A percentile compares a stretch with the other conserved stretches of the same genome.
phyloP scores from a whole-genome alignment of 2,113 vertebrate species.

The Cavia porcellus region DNA sequence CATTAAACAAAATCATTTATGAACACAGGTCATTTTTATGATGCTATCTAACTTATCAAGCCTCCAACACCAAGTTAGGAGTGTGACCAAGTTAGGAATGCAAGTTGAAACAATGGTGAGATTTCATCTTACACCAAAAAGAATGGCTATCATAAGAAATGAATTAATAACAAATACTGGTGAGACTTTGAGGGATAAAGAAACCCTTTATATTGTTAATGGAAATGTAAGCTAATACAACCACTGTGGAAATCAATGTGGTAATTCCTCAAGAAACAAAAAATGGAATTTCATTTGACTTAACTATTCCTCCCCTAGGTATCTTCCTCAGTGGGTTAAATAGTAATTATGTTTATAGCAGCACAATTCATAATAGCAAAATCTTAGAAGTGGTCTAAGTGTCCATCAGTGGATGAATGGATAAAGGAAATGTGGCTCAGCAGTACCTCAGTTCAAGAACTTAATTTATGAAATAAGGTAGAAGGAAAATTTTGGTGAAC shows the following conservation, averaged over 20 bases:
- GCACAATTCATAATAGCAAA: background rate
- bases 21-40: background rate
- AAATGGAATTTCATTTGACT: background rate
- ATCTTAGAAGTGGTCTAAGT: background rate
- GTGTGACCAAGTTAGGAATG: background rate
- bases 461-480: background rate
- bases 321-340: background rate
- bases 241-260: background rate
- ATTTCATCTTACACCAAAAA: background rate
- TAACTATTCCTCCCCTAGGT: background rate
- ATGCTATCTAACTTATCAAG: background rate
- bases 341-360: background rate
- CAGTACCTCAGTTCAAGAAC: background rate
- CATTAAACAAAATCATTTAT: background rate
- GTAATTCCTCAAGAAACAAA: background rate
- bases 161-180: background rate
- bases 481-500: background rate
- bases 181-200: background rate
- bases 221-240: background rate
- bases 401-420: background rate
- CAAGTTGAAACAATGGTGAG: background rate
- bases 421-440: background rate
- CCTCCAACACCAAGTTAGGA: background rate
- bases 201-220: background rate
- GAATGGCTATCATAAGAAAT: background rate